Percentiles rank a stretch among this genome's conserved stretches.
phyloP scores from a whole-genome alignment of 1,140 invertebrate species.

The Drosophila guanche region DNA sequence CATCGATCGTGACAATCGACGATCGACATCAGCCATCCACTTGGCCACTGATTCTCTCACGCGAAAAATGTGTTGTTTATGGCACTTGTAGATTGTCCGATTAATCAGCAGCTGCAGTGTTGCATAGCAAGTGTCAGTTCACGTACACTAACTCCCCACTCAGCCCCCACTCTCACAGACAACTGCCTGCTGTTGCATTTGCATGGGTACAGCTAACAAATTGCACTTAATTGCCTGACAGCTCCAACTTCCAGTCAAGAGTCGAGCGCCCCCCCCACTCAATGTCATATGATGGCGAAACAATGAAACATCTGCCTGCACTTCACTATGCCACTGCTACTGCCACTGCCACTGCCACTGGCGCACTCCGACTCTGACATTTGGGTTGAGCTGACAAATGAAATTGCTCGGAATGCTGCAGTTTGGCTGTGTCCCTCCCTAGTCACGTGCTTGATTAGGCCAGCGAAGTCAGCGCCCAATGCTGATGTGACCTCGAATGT shows the following conservation, averaged over 20 bases:
- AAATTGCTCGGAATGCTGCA: neutral
- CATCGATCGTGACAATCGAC: conserved; percentile 28
- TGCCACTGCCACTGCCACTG: too few species aligned
- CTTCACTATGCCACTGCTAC: too few species aligned
- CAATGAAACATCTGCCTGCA: conserved; percentile 5
- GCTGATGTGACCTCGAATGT: neutral
- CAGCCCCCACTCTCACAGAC: neutral
- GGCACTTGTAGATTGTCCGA: conserved; percentile 49
- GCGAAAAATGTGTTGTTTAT: conserved; percentile 47
- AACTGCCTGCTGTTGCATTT: conserved; percentile 29
- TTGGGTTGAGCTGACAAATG: too few species aligned
- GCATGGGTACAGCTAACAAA: conserved; percentile 48
- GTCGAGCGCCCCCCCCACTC: conserved; percentile 7
- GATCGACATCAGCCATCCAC: conserved; percentile 16
- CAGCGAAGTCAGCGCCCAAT: too few species aligned
- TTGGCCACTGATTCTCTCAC: conserved; percentile 32
- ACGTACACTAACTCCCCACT: neutral
- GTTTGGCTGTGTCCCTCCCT: too few species aligned
- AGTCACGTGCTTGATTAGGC: conserved; percentile 28
- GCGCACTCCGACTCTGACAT: too few species aligned
- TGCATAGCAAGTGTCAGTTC: conserved; percentile 29
- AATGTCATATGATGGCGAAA: conserved; percentile 13
- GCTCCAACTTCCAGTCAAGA: conserved; percentile 36
- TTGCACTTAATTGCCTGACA: conserved; percentile 73
- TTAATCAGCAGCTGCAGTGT: conserved; percentile 41